Evolutionary conservation across 2,113 vertebrate species (phyloP).

Genomic region (Acinonyx jubatus): DNA sequence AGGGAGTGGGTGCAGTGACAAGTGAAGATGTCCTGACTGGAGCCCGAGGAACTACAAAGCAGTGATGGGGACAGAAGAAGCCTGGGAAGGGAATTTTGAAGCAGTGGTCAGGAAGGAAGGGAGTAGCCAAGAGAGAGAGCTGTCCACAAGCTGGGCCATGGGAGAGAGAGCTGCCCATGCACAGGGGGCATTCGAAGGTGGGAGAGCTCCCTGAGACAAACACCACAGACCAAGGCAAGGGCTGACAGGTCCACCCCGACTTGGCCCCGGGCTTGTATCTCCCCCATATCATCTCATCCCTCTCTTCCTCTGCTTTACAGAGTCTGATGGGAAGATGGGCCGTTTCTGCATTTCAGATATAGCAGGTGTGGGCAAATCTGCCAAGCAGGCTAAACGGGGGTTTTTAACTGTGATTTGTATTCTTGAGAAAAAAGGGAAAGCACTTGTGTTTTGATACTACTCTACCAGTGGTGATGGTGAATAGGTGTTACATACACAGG

Average conservation of each 20-base stretch:
- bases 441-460: background rate
- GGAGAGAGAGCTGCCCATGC: background rate
- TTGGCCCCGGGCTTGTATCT: accelerated
- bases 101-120: background rate
- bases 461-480: background rate
- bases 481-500: background rate
- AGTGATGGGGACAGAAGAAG: background rate
- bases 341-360: slow-evolving; percentile 42
- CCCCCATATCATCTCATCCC: background rate
- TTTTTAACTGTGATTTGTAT: slow-evolving; percentile 42
- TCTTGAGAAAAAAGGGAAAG: background rate
- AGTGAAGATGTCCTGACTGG: background rate
- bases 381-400: background rate
- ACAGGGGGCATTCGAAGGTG: background rate
- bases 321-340: background rate
- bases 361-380: slow-evolving; percentile 62
- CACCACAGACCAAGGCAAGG: background rate
- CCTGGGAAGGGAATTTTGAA: background rate
- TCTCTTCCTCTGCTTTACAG: background rate
- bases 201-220: background rate
- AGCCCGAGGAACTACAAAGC: background rate
- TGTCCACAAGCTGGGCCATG: accelerated
- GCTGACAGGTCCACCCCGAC: background rate
- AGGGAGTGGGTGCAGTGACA: background rate
- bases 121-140: background rate